Base-by-base conservation (phyloP, 2,888 invertebrate species). In the Diadromus collaris region DNA sequence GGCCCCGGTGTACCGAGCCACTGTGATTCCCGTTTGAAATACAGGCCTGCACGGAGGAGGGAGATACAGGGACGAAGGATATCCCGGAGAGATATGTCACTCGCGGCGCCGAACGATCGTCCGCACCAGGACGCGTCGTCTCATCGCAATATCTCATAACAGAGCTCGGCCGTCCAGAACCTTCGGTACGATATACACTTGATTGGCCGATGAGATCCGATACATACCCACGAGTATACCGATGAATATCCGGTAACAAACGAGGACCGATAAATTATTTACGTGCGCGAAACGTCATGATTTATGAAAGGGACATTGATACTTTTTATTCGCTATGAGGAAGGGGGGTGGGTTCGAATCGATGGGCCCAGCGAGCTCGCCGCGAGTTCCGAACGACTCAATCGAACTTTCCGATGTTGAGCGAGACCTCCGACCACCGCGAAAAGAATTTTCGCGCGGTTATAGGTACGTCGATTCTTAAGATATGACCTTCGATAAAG, bases 61-160 rank as follows among this genome's bases (percentile, higher is more conserved):
- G 48, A 61, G 46, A 67, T 19, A 61, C 51, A 32, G 72, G 65
- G 77, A 79, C 54, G 77, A 75, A 68, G 65, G 76, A 80, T 56
- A 69, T 24, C 70, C 60, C 46, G 72, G n/a, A 56, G 60, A 67
- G 56, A 34, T 61, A 70, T 75, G 82, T 81, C 83, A 78, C 58
- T 68, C 41, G 74, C 70, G 81, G 76, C 76, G 82, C 82, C 78
- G 74, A 79, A 76, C 60, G 38, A 41, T 41, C 38, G 38, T 41
- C 38, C 54, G 68, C 69, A 29, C 38, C 54, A 69, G 75, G 44
- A 68, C 46, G 70, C 73, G 79, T 75, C 74, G 80, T 78, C 76
- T 64, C 78, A 74, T 74, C 51, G 64, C 63, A 63, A 68, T 79
- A 71, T 76, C 69, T 69, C 69, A 67, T 75, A 72, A 77, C 64